Conservation (phyloP, 2,888 invertebrate genomes). For the Diplazon laetatorius region DNA sequence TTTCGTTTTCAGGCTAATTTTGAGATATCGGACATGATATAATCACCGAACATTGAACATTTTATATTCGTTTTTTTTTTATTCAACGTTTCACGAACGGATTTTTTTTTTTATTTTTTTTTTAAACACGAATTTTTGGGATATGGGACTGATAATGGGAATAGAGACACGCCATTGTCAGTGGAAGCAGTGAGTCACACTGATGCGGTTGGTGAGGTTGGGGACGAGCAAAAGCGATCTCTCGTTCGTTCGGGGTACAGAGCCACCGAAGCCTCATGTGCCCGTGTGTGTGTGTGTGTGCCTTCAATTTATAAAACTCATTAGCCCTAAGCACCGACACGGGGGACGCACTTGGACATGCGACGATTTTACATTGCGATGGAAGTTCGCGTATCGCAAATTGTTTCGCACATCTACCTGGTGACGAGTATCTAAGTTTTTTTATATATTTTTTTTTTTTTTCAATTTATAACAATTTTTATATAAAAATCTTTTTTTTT, state of each 20-base stretch:
- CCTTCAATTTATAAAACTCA: constrained; percentile 80
- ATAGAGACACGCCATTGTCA: constrained; percentile 67
- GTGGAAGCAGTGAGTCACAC: constrained; percentile 70
- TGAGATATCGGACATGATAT: too few relatives aligned
- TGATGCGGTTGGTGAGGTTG: constrained; percentile 53
- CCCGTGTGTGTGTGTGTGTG: too few relatives aligned
- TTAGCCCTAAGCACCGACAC: constrained; percentile 75
- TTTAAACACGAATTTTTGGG: constrained; percentile 6
- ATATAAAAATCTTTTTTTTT: too few relatives aligned
- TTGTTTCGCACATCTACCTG: constrained; percentile 55
- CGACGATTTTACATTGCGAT: constrained; percentile 66
- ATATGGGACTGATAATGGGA: constrained; percentile 21
- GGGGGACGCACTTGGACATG: constrained; percentile 64
- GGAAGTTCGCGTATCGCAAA: constrained; percentile 68
- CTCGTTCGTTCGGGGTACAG: constrained; percentile 65
- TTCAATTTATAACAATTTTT: too few relatives aligned
- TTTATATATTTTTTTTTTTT: too few relatives aligned
- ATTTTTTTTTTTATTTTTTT: too few relatives aligned
- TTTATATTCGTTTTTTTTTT: neutral
- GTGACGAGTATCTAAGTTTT: too few relatives aligned
- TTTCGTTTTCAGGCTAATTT: neutral
- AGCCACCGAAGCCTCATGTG: too few relatives aligned
- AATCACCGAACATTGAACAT: constrained; percentile 25
- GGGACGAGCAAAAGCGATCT: constrained; percentile 53
- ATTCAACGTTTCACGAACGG: too few relatives aligned